These are phyloP conservation scores for Pachycephus smyrnensis DNA, from an alignment of 2,888 invertebrate genomes.

Conservation along the genomic window DNA sequence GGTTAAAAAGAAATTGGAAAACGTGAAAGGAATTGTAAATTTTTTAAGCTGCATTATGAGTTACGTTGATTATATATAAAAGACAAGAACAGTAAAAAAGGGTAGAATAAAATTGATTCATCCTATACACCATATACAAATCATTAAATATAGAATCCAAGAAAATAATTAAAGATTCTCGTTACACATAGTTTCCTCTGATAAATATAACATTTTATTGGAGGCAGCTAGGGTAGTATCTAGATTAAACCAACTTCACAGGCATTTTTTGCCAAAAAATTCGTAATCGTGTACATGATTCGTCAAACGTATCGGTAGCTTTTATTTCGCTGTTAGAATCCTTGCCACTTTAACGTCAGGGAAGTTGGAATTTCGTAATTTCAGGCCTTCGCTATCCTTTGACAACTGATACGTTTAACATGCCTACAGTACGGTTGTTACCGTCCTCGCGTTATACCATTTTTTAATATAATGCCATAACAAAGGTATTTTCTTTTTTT, in stretches of 20 bases:
- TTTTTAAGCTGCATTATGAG: neutral
- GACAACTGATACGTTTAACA: neutral
- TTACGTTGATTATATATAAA: no score
- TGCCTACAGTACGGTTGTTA: neutral
- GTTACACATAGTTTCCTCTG: neutral
- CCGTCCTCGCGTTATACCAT: neutral
- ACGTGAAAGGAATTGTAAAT: neutral
- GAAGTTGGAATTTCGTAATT: conserved; percentile 1
- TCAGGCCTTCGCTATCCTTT: neutral
- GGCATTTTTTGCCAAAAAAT: neutral
- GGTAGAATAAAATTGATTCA: neutral
- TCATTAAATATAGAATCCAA: neutral
- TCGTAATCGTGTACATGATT: neutral
- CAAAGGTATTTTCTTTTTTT: neutral
- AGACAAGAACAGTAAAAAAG: neutral
- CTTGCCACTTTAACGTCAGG: neutral
- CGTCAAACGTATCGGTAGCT: neutral
- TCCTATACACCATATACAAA: neutral
- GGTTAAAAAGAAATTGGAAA: neutral
- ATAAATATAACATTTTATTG: neutral
- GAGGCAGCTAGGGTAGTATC: neutral
- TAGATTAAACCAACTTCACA: neutral
- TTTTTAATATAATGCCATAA: neutral
- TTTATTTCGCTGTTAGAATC: neutral
- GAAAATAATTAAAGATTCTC: neutral